Evolutionary conservation across 2,888 invertebrate genomes (phyloP), one percentile per base, ranked within the genome.

Genomic region (Drosophila acutilabella): DNA sequence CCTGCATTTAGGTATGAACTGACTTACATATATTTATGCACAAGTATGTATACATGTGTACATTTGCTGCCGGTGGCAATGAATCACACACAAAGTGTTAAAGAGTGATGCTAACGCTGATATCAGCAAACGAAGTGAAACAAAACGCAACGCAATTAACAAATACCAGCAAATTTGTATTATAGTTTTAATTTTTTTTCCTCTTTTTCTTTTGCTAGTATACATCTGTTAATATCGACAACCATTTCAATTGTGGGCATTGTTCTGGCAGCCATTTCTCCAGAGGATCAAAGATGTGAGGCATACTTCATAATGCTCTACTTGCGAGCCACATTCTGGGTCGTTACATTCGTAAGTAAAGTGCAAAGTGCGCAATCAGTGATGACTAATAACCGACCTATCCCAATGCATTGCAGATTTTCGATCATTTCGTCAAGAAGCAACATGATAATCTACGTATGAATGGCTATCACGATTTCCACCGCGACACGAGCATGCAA

Each of bases 381-480:
- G 20, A 13, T 4, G 33, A 36, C 26, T 53, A 23, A 33, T 30
- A 30, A 20, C 51, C 33, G 16, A 68, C 41, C 18, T 52, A 56
- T 26, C 45, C 11, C 14, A 53, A 75, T 45, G 13, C 0, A 1
- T 54, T 90, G 18, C 80, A 95, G 95, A 77, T 94, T 23, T 91
- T 94, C 62, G 94, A 95, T 91, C 94, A 94, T 84, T 89, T 94
- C 52, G 92, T 94, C 0, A 94, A 94, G 88, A 91, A 91, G 36
- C 93, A 93, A 80, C 96, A 96, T 83, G 94, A 95, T 68, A 92
- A 93, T 70, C 89, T 95, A 42, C 93, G 95, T 64, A 92, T 95
- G 70, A 94, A 94, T 82, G 95, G 96, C 2, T 95, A 95, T 83
- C 93, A 95, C 64, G 95, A 95, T 56, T 95, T 95, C 87, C 94